Evolutionary conservation across 2,888 invertebrate species (phyloP).

Genomic region (Euplexia lucipara): DNA sequence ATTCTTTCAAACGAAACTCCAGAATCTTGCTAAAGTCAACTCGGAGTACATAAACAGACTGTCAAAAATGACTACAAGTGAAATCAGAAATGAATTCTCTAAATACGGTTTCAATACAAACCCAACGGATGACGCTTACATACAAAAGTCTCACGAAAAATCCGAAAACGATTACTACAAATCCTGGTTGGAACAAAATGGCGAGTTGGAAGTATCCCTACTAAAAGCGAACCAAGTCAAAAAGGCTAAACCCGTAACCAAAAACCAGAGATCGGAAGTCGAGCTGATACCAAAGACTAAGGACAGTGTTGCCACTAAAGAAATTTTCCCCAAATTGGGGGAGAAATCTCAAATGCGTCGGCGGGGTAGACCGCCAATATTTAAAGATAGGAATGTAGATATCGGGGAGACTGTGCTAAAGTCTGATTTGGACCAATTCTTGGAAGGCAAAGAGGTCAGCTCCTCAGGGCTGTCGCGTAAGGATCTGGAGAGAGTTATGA

Average conservation of each 20-base stretch:
- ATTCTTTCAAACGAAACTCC: constrained; percentile 84
- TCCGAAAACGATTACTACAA: constrained; percentile 87
- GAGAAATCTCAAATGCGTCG: constrained; percentile 80
- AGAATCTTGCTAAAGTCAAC: constrained; percentile 82
- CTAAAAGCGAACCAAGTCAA: constrained; percentile 82
- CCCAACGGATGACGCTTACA: constrained; percentile 70
- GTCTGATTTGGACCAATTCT: constrained; percentile 88
- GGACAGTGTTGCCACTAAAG: constrained; percentile 73
- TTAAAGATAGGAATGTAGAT: constrained; percentile 86
- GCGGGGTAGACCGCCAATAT: constrained; percentile 85
- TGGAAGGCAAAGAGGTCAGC: constrained; percentile 88
- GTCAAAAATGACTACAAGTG: constrained; percentile 84
- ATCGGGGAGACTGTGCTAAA: constrained; percentile 87
- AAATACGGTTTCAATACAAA: constrained; percentile 85
- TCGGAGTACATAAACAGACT: constrained; percentile 82
- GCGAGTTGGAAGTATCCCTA: constrained; percentile 87
- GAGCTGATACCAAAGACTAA: constrained; percentile 84
- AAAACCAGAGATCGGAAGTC: constrained; percentile 83
- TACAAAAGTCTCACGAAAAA: constrained; percentile 74
- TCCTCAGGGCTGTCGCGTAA: constrained; percentile 88
- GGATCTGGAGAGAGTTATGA: constrained; percentile 88
- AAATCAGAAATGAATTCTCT: constrained; percentile 84
- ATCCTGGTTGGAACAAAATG: constrained; percentile 88
- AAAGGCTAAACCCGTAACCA: constrained; percentile 74
- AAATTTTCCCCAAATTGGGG: constrained; percentile 75